Evolutionary conservation across 2,888 invertebrate genomes (phyloP).

Genomic region (Rotaria macrura): DNA sequence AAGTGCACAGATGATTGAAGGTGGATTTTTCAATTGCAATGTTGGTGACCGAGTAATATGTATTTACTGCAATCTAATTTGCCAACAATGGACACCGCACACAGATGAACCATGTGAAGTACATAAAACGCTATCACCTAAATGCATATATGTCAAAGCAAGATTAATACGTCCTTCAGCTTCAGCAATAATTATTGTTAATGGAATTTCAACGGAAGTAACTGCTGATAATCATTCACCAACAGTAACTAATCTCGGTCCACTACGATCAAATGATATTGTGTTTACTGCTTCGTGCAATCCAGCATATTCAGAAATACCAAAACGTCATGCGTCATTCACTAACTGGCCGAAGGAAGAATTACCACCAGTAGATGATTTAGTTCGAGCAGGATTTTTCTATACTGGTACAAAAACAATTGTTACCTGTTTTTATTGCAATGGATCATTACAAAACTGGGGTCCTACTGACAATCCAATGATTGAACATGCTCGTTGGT

Average conservation of each 20-base stretch:
- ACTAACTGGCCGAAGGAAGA: background rate
- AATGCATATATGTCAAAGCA: background rate
- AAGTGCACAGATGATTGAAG: background rate
- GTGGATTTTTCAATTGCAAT: background rate
- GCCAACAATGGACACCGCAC: background rate
- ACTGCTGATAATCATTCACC: no score
- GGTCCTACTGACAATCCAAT: background rate
- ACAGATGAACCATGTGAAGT: background rate
- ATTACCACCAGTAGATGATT: conserved; percentile 7
- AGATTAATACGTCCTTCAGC: background rate
- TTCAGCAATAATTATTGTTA: background rate
- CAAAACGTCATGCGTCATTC: background rate
- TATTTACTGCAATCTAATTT: background rate
- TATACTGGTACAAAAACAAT: background rate
- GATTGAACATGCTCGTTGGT: conserved; percentile 9
- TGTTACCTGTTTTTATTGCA: background rate
- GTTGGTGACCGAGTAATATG: background rate
- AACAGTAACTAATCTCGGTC: background rate
- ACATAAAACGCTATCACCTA: background rate
- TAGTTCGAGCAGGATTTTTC: background rate
- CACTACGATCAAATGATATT: background rate
- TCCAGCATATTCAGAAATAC: background rate
- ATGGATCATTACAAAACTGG: conserved; percentile 3
- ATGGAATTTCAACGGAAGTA: background rate
- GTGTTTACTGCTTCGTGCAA: background rate